A percentile compares a stretch with the other conserved stretches of the same genome.
phyloP scores from a whole-genome alignment of 2,113 vertebrate genomes.

The Etheostoma cragini region DNA sequence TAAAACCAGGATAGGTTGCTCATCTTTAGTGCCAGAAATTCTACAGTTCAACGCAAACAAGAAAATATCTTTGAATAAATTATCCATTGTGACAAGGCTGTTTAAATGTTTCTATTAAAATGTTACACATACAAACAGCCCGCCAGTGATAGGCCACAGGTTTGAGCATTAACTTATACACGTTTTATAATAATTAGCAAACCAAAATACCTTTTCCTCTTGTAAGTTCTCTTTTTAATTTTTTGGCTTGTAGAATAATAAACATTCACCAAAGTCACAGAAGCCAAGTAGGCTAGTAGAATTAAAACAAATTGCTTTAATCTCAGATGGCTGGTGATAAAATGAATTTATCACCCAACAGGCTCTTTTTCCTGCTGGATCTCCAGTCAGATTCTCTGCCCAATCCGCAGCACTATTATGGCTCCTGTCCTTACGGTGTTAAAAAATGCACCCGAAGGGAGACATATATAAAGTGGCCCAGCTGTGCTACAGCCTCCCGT shows the following conservation, averaged over 20 bases:
- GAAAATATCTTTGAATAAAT: background rate
- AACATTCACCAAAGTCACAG: slow-evolving; percentile 13
- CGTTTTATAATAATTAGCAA: background rate
- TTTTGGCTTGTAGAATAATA: background rate
- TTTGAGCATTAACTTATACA: slow-evolving; percentile 3
- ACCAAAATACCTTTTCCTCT: background rate
- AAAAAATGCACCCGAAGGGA: slow-evolving; percentile 43
- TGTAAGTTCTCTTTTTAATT: background rate
- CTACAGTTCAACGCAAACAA: background rate
- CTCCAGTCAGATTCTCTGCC: slow-evolving; percentile 26
- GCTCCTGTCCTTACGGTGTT: slow-evolving; percentile 33
- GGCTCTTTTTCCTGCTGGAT: slow-evolving; percentile 29
- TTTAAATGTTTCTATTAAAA: background rate
- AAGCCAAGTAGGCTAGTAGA: slow-evolving; percentile 11
- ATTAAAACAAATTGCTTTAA: slow-evolving; percentile 39
- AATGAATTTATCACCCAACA: slow-evolving; percentile 45
- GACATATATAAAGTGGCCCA: slow-evolving; percentile 25
- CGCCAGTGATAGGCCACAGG: background rate
- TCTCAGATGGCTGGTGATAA: slow-evolving; percentile 45
- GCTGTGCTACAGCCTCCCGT: slow-evolving; percentile 32
- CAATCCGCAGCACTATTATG: slow-evolving; percentile 35
- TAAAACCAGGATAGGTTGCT: background rate
- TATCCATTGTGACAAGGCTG: background rate
- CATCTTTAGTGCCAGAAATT: background rate
- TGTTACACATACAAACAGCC: background rate